Conservation (phyloP, 1,140 invertebrate genomes). For the Acromyrmex charruanus region DNA sequence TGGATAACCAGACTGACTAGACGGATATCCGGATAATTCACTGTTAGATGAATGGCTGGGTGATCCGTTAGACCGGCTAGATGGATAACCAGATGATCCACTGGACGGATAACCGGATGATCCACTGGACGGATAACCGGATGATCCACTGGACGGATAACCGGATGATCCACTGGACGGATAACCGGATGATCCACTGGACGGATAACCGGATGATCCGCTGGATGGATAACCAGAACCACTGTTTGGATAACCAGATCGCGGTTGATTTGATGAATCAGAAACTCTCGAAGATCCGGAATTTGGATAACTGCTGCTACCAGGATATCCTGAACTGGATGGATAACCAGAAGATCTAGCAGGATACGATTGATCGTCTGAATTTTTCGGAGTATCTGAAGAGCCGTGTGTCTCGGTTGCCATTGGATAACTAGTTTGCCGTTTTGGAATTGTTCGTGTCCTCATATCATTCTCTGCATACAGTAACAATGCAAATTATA, state of each 20-base stretch:
- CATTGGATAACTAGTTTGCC: slow-evolving; percentile 45
- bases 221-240: neutral
- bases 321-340: slow-evolving; percentile 63
- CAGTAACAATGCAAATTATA: slow-evolving; percentile 66
- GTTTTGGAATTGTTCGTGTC: slow-evolving; percentile 60
- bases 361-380: neutral
- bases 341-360: slow-evolving; percentile 65
- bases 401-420: neutral
- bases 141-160: slow-evolving; percentile 61
- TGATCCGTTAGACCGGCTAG: slow-evolving; percentile 40
- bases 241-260: slow-evolving; percentile 20
- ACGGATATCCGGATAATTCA: slow-evolving; percentile 58
- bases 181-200: slow-evolving; percentile 69
- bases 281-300: slow-evolving; percentile 15
- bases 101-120: slow-evolving; percentile 69
- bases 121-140: slow-evolving; percentile 41
- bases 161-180: slow-evolving; percentile 61
- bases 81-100: slow-evolving; percentile 63
- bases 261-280: slow-evolving; percentile 29
- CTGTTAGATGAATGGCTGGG: slow-evolving; percentile 57
- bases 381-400: slow-evolving; percentile 24
- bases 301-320: slow-evolving; percentile 38
- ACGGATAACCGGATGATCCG: slow-evolving; percentile 31
- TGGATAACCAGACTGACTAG: slow-evolving; percentile 63
- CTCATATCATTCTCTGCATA: slow-evolving; percentile 81